phyloP scores from a whole-genome alignment of 1,140 invertebrate genomes.

The Polypedilum pembai region DNA sequence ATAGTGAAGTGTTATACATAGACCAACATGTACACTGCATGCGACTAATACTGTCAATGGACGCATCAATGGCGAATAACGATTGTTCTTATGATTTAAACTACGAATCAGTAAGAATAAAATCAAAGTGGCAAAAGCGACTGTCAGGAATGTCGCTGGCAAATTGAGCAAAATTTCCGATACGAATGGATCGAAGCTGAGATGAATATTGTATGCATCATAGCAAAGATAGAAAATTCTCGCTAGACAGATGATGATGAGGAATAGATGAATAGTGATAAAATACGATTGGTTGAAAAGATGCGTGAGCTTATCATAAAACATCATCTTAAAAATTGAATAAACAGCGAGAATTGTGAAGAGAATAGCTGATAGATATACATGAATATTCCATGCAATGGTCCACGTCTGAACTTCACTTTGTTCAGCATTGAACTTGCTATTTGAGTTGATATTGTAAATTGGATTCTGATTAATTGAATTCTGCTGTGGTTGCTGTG shows the following conservation, averaged over 20 bases:
- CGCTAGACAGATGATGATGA: slow-evolving; percentile 70
- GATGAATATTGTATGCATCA: slow-evolving; percentile 79
- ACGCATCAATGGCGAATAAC: slow-evolving; percentile 59
- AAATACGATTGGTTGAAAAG: slow-evolving; percentile 76
- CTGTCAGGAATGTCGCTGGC: slow-evolving; percentile 73
- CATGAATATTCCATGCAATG: slow-evolving; percentile 80
- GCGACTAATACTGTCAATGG: slow-evolving; percentile 64
- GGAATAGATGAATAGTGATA: slow-evolving; percentile 67
- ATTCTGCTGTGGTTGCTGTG: not conserved
- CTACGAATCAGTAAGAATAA: slow-evolving; percentile 70
- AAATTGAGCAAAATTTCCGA: slow-evolving; percentile 75
- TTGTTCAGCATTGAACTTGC: slow-evolving; percentile 27
- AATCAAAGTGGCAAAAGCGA: slow-evolving; percentile 77
- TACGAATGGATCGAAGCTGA: slow-evolving; percentile 66
- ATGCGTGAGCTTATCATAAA: slow-evolving; percentile 71
- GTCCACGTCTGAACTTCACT: slow-evolving; percentile 54
- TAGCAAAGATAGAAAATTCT: slow-evolving; percentile 80
- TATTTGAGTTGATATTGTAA: slow-evolving; percentile 1
- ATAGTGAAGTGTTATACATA: slow-evolving; percentile 72
- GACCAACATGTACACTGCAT: slow-evolving; percentile 62
- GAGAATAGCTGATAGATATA: slow-evolving; percentile 73
- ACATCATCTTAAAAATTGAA: slow-evolving; percentile 71
- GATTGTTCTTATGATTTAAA: slow-evolving; percentile 55
- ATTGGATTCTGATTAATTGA: slow-evolving; percentile 23
- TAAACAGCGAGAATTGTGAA: slow-evolving; percentile 74